Conservation (phyloP, 2,113 vertebrate genomes). For the Rhinolophus sinicus region DNA sequence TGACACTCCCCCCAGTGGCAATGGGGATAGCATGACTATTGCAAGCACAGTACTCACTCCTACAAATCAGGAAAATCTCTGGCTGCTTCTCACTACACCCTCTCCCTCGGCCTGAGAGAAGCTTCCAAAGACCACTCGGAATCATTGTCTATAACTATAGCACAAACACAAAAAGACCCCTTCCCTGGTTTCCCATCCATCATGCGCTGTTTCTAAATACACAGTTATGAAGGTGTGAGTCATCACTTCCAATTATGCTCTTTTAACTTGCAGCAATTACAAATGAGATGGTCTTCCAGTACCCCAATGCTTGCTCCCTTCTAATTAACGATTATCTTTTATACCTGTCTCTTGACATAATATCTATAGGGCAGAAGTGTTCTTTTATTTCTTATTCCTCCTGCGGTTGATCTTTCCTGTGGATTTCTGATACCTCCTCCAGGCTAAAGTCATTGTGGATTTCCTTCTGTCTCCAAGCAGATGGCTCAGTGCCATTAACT, state of each 20-base stretch:
- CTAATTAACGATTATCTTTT: neutral
- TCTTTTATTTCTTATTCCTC: neutral
- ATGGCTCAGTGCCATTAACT: neutral
- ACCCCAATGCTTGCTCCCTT: neutral
- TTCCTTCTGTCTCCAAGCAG: slow-evolving; percentile 32
- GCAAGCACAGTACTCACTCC: neutral
- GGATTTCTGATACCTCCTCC: neutral
- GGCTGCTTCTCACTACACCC: neutral
- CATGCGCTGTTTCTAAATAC: neutral
- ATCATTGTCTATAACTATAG: neutral
- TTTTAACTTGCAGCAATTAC: neutral
- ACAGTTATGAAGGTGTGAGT: neutral
- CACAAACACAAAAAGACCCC: neutral
- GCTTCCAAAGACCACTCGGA: neutral
- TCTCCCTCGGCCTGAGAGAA: neutral
- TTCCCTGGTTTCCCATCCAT: neutral
- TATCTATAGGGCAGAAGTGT: neutral
- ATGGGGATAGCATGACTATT: neutral
- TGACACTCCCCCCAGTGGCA: neutral
- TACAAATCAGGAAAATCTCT: neutral
- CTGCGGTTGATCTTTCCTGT: neutral
- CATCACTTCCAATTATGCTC: neutral
- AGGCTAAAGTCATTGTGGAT: neutral
- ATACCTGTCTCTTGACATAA: neutral
- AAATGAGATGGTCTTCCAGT: neutral